Percentiles rank a stretch among this genome's conserved stretches.
phyloP scores from a whole-genome alignment of 2,797 vertebrate species.

The Denticeps clupeoides region DNA sequence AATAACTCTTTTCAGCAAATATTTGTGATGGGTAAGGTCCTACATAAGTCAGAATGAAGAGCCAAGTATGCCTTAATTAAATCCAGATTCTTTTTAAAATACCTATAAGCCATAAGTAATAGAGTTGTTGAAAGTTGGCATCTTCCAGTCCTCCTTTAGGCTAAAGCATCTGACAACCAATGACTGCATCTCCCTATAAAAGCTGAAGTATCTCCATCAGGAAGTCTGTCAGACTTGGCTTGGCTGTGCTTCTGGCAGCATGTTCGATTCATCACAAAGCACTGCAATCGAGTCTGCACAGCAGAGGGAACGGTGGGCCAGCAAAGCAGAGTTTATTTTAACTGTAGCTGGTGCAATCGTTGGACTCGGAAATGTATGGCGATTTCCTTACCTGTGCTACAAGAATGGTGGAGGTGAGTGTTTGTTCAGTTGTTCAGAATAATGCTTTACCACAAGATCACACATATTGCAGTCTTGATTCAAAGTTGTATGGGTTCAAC shows the following conservation, averaged over 20 bases:
- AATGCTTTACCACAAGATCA: no score
- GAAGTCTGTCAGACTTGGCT: neutral
- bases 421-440: no score
- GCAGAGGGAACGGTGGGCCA: constrained; percentile 46
- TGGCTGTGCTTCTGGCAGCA: neutral
- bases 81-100: neutral
- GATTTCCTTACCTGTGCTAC: constrained; percentile 56
- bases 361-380: constrained; percentile 53
- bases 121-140: neutral
- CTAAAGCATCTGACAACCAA: neutral
- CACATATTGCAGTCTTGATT: no score
- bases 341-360: constrained; percentile 47
- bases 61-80: no score
- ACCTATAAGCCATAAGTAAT: neutral
- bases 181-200: neutral
- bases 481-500: no score
- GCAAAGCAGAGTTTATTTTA: constrained; percentile 46
- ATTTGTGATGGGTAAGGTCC: no score
- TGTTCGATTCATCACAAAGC: neutral
- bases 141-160: neutral
- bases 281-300: neutral
- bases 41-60: no score
- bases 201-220: neutral
- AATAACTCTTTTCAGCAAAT: no score
- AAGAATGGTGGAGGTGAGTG: constrained; percentile 53